Base-by-base conservation (phyloP, 2,797 vertebrate genomes). In the Heteromormyrus szaboi region DNA sequence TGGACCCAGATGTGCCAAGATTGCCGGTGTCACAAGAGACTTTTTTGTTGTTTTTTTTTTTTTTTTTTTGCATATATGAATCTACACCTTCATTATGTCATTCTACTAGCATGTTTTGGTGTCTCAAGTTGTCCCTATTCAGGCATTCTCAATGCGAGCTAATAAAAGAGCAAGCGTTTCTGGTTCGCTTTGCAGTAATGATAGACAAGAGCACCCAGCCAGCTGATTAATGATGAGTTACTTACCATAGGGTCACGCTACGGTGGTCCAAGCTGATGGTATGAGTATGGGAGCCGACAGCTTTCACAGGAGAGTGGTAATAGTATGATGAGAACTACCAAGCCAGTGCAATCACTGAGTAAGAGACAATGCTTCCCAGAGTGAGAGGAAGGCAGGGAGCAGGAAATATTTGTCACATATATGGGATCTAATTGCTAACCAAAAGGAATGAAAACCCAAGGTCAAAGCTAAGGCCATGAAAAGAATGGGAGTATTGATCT, bases 361-460 rank as follows among this genome's bases (percentile, higher is more conserved):
- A 83, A 84, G 86, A 37, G 54, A 88, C 79, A 37, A 85, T 88
- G 62, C 51, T 88, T 91, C 88, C 76, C 46, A 25, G 90, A 68
- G 22, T 91, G 91, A 90, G 91, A 92, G 90, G 91, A 92, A 89
- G 48, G 87, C 88, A 91, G 90, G 51, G 50, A 4, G 25, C 85
- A 79, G 92, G 91, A 92, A 65, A 85, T 62, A 91, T 89, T 91
- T 94, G 93, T 93, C 94, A 94, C 92, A 91, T 81, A 85, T 79
- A 17, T 68, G 86, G 90, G 88, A 89, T 62, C 90, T 85, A 62
- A 93, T 92, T 90, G 90, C 85, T 37, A 88, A 14, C 62, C 59
- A 90, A 62, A 88, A 88, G 41, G 89, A 87, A 79, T 51, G 33
- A 81, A 72, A 89, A 91, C 44, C 87, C 89, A 91, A 88, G 83